Evolutionary conservation across 2,797 vertebrate species (phyloP).

Genomic region (Arrhamphus sclerolepis): DNA sequence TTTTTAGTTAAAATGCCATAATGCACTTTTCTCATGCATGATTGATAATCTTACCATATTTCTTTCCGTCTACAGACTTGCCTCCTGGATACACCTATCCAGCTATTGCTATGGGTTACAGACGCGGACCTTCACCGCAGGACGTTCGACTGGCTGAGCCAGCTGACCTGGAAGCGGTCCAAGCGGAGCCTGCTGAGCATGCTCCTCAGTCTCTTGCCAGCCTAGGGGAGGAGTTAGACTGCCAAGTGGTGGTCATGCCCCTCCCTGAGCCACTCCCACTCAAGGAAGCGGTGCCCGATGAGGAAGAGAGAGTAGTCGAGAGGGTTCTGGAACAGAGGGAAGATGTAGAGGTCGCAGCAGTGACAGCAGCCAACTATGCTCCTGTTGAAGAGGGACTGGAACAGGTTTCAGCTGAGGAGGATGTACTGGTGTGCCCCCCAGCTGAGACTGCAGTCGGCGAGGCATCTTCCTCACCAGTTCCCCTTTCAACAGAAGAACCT

Average conservation of each 20-base stretch:
- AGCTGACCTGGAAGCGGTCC: slow-evolving; percentile 87
- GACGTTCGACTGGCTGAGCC: slow-evolving; percentile 85
- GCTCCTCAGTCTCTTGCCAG: slow-evolving; percentile 84
- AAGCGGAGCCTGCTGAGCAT: slow-evolving; percentile 84
- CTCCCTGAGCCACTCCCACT: slow-evolving; percentile 66
- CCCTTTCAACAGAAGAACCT: slow-evolving; percentile 60
- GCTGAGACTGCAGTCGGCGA: slow-evolving; percentile 68
- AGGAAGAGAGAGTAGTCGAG: slow-evolving; percentile 44
- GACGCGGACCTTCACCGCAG: slow-evolving; percentile 80
- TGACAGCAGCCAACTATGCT: slow-evolving; percentile 63
- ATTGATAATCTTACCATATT: neutral
- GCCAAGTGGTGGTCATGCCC: slow-evolving; percentile 73
- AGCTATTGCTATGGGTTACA: slow-evolving; percentile 82
- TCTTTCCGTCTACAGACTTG: slow-evolving; percentile 79
- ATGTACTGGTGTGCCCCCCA: slow-evolving; percentile 70
- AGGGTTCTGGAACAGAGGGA: slow-evolving; percentile 57
- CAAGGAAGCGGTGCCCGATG: slow-evolving; percentile 62
- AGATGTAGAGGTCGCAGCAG: slow-evolving; percentile 51
- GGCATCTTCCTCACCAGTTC: slow-evolving; percentile 63
- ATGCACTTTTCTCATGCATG: neutral
- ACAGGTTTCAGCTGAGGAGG: slow-evolving; percentile 58
- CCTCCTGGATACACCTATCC: slow-evolving; percentile 88
- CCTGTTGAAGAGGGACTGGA: slow-evolving; percentile 59
- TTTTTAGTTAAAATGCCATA: neutral
- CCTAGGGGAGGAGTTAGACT: slow-evolving; percentile 75